Conservation (phyloP, 2,113 vertebrate species). For the Cnemophilus loriae region DNA sequence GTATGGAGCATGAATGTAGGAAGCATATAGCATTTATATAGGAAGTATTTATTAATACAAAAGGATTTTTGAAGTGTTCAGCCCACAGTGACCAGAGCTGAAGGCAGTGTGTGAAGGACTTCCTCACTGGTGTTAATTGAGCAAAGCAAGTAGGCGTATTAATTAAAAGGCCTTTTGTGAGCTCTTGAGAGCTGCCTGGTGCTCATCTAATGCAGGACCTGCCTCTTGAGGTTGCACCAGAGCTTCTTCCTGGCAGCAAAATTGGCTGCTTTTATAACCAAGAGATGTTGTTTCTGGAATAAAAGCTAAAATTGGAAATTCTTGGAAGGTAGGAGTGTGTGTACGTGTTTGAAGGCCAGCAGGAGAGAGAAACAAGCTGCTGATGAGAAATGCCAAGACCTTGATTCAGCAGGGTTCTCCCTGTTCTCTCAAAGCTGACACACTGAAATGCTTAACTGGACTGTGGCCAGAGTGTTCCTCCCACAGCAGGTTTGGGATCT, state of each 20-base stretch:
- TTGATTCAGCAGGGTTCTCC: not conserved
- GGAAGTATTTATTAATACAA: not conserved
- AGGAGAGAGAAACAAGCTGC: not conserved
- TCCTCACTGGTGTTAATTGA: not conserved
- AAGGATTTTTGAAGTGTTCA: not conserved
- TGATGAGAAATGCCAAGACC: not conserved
- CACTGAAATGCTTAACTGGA: not conserved
- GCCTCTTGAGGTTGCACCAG: not conserved
- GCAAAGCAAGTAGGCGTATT: not conserved
- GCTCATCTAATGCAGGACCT: not conserved
- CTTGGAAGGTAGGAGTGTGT: not conserved
- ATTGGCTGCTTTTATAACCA: not conserved
- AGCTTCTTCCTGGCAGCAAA: not conserved
- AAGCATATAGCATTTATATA: not conserved
- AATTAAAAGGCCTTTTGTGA: not conserved
- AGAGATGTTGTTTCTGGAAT: not conserved
- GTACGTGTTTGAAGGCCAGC: not conserved
- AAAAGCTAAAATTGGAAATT: not conserved
- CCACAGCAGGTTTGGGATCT: not conserved
- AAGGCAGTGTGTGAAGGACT: not conserved
- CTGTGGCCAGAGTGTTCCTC: not conserved
- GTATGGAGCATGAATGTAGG: not conserved
- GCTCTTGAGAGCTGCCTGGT: not conserved
- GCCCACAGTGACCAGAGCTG: not conserved
- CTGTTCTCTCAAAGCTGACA: not conserved